Percentiles rank a stretch among this genome's conserved stretches.
These are phyloP conservation scores for Cyanoliseus patagonus DNA, from an alignment of 2,113 vertebrate species.

Conservation along the genomic window DNA sequence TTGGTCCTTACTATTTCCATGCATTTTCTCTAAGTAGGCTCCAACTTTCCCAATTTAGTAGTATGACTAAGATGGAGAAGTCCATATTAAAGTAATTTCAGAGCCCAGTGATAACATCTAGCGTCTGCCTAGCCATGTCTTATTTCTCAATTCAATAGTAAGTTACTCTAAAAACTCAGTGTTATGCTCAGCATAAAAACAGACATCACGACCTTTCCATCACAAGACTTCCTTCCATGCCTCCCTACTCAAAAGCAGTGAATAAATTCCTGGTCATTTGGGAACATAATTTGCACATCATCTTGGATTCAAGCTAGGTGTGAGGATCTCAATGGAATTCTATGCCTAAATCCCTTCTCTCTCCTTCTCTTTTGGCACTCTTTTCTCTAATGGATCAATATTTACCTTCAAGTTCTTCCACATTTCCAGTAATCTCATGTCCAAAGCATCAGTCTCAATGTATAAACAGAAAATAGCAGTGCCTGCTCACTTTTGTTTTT, in stretches of 20 bases:
- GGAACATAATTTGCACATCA: background rate
- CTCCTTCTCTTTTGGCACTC: background rate
- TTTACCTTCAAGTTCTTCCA: background rate
- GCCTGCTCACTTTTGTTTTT: background rate
- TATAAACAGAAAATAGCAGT: background rate
- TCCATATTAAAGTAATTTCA: background rate
- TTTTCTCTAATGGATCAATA: fast-evolving
- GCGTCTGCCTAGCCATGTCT: background rate
- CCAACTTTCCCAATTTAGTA: background rate
- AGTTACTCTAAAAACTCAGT: background rate
- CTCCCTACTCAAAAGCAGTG: background rate
- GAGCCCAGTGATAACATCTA: background rate
- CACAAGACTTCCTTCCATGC: background rate
- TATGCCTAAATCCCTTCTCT: background rate
- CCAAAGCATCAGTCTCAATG: background rate
- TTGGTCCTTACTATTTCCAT: background rate
- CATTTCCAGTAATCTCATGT: background rate
- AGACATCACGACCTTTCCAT: background rate
- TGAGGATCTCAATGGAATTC: background rate
- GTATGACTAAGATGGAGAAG: background rate
- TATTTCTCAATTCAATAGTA: background rate
- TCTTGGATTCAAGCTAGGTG: background rate
- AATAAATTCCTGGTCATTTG: background rate
- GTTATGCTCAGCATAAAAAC: background rate
- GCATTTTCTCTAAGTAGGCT: background rate